Evolutionary conservation across 2,113 vertebrate genomes (phyloP).

Genomic region (Thalassarche chlororhynchos): DNA sequence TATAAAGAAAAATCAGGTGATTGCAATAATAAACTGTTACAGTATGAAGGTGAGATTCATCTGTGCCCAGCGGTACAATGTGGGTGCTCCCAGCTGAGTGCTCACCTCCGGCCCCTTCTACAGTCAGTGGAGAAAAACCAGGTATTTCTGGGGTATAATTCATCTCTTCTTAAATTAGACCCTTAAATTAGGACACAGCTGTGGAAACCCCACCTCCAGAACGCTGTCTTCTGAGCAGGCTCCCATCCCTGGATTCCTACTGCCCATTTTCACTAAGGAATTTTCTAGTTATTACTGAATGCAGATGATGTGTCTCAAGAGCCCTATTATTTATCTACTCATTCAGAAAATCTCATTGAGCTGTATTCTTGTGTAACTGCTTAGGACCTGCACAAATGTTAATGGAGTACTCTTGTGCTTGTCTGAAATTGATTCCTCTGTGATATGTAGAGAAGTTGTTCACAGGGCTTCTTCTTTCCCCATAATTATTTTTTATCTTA

Average conservation of each 20-base stretch:
- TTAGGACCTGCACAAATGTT: background rate
- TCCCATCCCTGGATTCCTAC: background rate
- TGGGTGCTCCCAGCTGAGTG: background rate
- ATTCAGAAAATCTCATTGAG: constrained; percentile 17
- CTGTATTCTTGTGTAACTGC: background rate
- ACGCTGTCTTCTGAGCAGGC: background rate
- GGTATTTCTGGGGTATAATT: background rate
- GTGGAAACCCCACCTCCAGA: background rate
- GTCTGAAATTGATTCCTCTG: background rate
- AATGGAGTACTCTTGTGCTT: background rate
- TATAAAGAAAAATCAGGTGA: background rate
- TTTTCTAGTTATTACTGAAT: background rate
- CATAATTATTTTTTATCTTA: background rate
- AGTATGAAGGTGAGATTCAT: background rate
- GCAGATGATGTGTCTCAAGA: background rate
- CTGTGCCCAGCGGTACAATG: background rate
- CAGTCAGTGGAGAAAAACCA: background rate
- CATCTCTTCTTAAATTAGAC: background rate
- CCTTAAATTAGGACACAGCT: background rate
- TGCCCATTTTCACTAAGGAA: background rate
- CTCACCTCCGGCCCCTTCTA: background rate
- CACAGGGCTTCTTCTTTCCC: background rate
- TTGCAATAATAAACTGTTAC: background rate
- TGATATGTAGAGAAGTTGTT: background rate
- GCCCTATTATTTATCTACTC: background rate